Conservation (phyloP, 2,888 invertebrate species). For the Lasioglossum morio region DNA sequence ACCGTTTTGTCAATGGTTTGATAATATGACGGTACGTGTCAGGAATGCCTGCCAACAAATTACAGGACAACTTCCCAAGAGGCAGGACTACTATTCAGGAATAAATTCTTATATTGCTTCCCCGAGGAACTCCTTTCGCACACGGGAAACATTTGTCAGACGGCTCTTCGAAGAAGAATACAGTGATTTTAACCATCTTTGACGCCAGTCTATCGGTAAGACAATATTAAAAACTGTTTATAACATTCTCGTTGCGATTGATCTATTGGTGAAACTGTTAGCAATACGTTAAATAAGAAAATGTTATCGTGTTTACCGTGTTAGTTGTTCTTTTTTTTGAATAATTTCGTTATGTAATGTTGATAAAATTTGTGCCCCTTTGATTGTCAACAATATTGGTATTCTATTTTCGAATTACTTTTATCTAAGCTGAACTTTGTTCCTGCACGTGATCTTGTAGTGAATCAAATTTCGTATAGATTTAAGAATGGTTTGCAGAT, state of each 20-base stretch:
- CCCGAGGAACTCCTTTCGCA: background rate
- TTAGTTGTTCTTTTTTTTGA: background rate
- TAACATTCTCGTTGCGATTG: background rate
- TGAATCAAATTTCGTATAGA: background rate
- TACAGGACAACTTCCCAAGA: background rate
- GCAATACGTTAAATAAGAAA: background rate
- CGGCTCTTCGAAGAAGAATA: background rate
- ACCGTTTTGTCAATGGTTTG: background rate
- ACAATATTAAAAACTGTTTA: background rate
- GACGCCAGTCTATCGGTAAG: background rate
- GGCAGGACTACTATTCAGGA: background rate
- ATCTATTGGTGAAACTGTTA: background rate
- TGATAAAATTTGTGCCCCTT: background rate
- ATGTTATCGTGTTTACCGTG: background rate
- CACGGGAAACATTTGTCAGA: background rate
- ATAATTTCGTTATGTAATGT: background rate
- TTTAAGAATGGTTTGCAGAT: background rate
- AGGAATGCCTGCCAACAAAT: background rate
- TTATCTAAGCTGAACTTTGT: background rate
- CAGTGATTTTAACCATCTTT: background rate
- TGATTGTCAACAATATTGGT: background rate
- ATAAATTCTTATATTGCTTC: background rate
- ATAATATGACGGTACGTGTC: background rate
- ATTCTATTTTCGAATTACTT: background rate
- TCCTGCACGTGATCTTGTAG: background rate